These are phyloP conservation scores for Andrena haemorrhoa DNA, from an alignment of 2,888 invertebrate genomes.

Conservation along the genomic window DNA sequence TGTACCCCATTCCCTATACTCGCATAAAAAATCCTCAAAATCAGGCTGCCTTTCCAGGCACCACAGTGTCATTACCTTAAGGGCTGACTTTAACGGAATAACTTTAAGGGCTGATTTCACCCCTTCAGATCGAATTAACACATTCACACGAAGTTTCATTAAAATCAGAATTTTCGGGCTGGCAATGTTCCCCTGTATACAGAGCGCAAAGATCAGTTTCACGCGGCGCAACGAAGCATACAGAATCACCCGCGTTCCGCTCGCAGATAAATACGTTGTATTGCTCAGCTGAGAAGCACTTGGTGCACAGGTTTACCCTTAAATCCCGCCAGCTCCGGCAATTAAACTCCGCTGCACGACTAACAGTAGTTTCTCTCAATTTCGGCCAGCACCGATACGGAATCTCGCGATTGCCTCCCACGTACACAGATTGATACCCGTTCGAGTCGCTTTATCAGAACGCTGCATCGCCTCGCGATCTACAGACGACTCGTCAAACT, in stretches of 20 bases:
- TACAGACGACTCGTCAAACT: not conserved
- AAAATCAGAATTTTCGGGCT: too few relatives aligned
- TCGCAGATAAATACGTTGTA: not conserved
- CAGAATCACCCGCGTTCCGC: not conserved
- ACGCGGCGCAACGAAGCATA: too few relatives aligned
- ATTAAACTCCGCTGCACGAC: slow-evolving; percentile 8
- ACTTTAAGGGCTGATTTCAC: too few relatives aligned
- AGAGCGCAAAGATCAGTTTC: too few relatives aligned
- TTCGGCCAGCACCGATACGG: not conserved
- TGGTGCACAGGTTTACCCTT: slow-evolving; percentile 17
- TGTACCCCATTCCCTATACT: too few relatives aligned
- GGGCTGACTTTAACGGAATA: too few relatives aligned
- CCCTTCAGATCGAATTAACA: too few relatives aligned
- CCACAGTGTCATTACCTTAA: too few relatives aligned
- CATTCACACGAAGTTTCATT: too few relatives aligned
- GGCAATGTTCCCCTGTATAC: too few relatives aligned
- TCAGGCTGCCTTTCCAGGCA: too few relatives aligned
- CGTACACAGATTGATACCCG: slow-evolving; percentile 23
- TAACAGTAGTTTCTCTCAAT: slow-evolving; percentile 5
- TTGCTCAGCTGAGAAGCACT: not conserved
- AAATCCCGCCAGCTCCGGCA: slow-evolving; percentile 25
- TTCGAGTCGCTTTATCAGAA: slow-evolving; percentile 17
- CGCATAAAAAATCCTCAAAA: too few relatives aligned
- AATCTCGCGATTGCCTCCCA: not conserved
- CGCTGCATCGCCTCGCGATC: not conserved